These are phyloP conservation scores for Oligia latruncula DNA, from an alignment of 2,888 invertebrate genomes.

Conservation along the genomic window DNA sequence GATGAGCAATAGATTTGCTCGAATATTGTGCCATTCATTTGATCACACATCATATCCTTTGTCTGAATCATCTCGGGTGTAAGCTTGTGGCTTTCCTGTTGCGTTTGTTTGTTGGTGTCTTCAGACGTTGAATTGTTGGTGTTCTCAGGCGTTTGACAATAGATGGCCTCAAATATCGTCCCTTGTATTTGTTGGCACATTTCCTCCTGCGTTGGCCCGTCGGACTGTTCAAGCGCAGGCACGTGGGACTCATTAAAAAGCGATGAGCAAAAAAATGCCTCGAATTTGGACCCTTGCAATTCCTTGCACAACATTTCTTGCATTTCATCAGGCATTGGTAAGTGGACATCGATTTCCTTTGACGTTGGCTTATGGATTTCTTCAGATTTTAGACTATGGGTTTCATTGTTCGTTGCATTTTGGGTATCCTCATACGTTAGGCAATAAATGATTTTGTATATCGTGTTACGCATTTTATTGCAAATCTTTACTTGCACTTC, in stretches of 20 bases:
- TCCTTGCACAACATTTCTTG: conserved; percentile 7
- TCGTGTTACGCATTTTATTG: conserved; percentile 16
- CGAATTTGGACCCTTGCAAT: conserved; percentile 13
- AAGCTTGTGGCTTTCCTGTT: background rate
- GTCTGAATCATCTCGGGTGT: background rate
- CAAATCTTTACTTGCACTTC: conserved; percentile 24
- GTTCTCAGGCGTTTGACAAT: background rate
- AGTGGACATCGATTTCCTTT: background rate
- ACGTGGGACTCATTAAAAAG: background rate
- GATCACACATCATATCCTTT: conserved; percentile 5
- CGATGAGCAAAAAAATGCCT: conserved; percentile 8
- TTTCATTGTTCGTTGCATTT: background rate
- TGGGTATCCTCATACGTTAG: background rate
- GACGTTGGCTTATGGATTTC: background rate
- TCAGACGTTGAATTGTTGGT: background rate
- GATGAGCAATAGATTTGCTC: background rate
- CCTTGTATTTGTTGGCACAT: conserved; percentile 16
- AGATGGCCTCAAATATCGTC: conserved; percentile 3
- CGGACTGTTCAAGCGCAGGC: background rate
- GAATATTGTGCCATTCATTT: background rate
- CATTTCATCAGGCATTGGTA: background rate
- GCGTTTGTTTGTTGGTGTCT: background rate
- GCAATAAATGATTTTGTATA: conserved; percentile 17
- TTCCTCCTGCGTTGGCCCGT: conserved; percentile 8
- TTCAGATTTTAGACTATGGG: background rate